Evolutionary conservation across 2,797 vertebrate species (phyloP).

Genomic region (Cuniculus paca): DNA sequence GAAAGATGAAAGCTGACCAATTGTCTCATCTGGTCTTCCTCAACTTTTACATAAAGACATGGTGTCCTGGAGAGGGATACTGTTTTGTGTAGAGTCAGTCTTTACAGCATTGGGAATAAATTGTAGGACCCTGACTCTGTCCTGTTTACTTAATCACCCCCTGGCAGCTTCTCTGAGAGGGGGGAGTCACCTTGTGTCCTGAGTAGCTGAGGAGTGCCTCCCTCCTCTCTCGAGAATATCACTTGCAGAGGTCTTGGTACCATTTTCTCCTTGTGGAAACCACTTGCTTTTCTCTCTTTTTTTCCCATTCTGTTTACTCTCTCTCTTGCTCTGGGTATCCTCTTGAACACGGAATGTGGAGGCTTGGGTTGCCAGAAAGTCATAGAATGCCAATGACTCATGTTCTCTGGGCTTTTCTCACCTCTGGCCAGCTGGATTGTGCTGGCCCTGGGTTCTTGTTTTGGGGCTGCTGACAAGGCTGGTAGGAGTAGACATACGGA

Average conservation of each 20-base stretch:
- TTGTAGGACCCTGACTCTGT: not conserved
- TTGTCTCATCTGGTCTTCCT: not conserved
- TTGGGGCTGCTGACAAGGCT: not conserved
- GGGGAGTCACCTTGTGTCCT: not conserved
- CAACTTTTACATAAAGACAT: not conserved
- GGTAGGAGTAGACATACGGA: not conserved
- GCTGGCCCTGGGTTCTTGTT: not conserved
- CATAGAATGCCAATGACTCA: conserved; percentile 31
- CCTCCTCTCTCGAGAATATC: not conserved
- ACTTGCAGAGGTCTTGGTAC: not conserved
- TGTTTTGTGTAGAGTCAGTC: not conserved
- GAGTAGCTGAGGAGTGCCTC: not conserved
- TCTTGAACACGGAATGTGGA: conserved; percentile 27
- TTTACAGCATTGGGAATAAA: not conserved
- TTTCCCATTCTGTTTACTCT: not conserved
- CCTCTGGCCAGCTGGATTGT: not conserved
- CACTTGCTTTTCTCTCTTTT: not conserved
- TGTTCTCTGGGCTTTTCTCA: not conserved
- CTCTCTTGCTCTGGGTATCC: not conserved
- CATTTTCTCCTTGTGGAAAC: not conserved
- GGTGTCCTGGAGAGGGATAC: not conserved
- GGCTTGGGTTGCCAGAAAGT: not conserved
- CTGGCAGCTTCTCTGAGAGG: not conserved
- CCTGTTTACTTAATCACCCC: not conserved
- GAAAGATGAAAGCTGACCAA: not conserved